Conservation (phyloP, 2,797 vertebrate genomes). For the Decapterus maruadsi region DNA sequence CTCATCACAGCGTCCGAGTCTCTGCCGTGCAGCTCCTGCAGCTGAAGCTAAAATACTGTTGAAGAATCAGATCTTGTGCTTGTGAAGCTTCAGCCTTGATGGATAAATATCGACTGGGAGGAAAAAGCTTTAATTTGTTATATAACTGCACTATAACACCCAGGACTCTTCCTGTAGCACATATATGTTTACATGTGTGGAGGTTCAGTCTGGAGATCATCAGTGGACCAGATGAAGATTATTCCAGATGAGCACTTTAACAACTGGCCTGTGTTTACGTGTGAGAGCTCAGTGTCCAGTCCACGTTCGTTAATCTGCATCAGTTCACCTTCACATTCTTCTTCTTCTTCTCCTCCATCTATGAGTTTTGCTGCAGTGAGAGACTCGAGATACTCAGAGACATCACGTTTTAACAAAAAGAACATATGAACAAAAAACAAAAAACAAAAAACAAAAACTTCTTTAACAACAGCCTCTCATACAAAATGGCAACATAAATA, state of each 20-base stretch:
- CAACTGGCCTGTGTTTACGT: background rate
- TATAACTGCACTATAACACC: constrained; percentile 23
- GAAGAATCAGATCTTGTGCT: constrained; percentile 3
- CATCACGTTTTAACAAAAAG: constrained; percentile 57
- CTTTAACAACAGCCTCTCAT: constrained; percentile 29
- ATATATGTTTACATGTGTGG: constrained; percentile 14
- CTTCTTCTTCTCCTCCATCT: constrained; percentile 24
- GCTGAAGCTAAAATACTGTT: constrained; percentile 13
- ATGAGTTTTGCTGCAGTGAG: constrained; percentile 51
- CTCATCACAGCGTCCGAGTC: constrained; percentile 25
- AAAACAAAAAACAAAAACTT: constrained; percentile 24
- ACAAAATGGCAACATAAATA: constrained; percentile 61
- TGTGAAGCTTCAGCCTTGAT: constrained; percentile 19
- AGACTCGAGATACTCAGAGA: constrained; percentile 59
- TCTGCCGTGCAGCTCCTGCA: background rate
- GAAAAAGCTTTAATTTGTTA: constrained; percentile 7
- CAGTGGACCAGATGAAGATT: background rate
- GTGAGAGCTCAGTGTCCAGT: background rate
- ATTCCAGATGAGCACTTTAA: background rate
- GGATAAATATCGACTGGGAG: background rate
- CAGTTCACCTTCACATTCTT: background rate
- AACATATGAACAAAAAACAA: constrained; percentile 53
- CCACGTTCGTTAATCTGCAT: background rate
- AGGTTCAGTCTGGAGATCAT: constrained; percentile 6
- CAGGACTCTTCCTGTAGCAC: constrained; percentile 7